These are phyloP conservation scores for Drosophila yooni DNA, from an alignment of 2,888 invertebrate genomes.

Conservation along the genomic window DNA sequence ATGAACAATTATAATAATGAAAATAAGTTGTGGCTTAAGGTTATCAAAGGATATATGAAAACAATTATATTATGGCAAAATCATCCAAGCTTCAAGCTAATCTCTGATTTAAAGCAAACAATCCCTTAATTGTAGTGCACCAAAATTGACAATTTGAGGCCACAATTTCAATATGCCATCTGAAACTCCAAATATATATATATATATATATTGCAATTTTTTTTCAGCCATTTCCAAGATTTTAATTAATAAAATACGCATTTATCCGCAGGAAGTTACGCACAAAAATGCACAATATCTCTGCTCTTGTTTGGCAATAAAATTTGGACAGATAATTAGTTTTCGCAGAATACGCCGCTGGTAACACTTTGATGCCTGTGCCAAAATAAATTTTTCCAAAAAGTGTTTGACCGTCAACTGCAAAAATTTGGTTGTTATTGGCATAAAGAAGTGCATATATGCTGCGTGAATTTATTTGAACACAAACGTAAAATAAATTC, in stretches of 20 bases:
- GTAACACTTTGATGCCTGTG: slow-evolving; percentile 44
- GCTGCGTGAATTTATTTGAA: background rate
- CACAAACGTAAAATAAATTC: background rate
- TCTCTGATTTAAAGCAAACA: background rate
- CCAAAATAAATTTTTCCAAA: slow-evolving; percentile 24
- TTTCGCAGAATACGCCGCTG: slow-evolving; percentile 60
- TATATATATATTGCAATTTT: background rate
- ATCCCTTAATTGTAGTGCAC: background rate
- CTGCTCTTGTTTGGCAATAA: slow-evolving; percentile 52
- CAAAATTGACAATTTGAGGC: background rate
- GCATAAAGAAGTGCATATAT: background rate
- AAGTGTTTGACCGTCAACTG: slow-evolving; percentile 6
- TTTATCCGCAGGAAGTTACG: slow-evolving; percentile 19
- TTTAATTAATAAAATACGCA: slow-evolving; percentile 60
- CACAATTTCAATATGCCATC: background rate
- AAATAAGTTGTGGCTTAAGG: background rate
- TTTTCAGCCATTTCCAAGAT: slow-evolving; percentile 15
- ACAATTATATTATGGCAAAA: background rate
- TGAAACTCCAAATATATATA: background rate
- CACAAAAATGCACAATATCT: slow-evolving; percentile 15
- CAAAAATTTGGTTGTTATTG: background rate
- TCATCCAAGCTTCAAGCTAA: background rate
- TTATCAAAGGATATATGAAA: background rate
- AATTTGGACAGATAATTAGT: slow-evolving; percentile 76
- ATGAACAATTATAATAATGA: background rate